A percentile compares a stretch with the other conserved stretches of the same genome.
phyloP scores from a whole-genome alignment of 2,888 invertebrate genomes.

The Andrena haemorrhoa region DNA sequence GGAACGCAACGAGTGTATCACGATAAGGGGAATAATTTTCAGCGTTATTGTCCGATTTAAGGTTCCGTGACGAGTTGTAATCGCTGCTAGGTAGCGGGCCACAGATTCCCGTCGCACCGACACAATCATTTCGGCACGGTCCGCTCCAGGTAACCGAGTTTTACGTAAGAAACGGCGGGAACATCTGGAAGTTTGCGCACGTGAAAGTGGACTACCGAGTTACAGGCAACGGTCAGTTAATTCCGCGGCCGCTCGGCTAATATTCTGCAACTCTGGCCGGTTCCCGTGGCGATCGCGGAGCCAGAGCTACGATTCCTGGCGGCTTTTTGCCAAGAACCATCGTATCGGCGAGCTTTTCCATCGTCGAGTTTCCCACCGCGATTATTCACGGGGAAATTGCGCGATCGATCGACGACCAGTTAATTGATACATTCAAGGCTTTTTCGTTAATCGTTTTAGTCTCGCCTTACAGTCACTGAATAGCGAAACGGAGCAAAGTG shows the following conservation, averaged over 20 bases:
- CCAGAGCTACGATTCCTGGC: conserved; percentile 24
- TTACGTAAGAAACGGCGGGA: conserved; percentile 79
- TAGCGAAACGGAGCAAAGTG: not conserved
- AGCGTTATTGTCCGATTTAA: conserved; percentile 43
- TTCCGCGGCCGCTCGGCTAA: conserved; percentile 78
- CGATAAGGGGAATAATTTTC: conserved; percentile 31
- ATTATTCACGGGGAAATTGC: conserved; percentile 11
- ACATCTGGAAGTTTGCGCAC: conserved; percentile 79
- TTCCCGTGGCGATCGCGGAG: conserved; percentile 61
- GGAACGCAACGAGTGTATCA: not conserved
- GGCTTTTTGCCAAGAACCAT: conserved; percentile 28
- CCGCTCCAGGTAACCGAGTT: conserved; percentile 60
- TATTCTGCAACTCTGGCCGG: conserved; percentile 77
- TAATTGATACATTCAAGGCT: not conserved
- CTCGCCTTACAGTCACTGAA: not conserved
- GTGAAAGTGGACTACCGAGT: conserved; percentile 81
- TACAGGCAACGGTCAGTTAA: conserved; percentile 82
- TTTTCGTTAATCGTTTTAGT: not conserved
- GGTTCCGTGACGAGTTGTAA: conserved; percentile 19
- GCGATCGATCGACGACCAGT: conserved; percentile 4
- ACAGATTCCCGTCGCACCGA: conserved; percentile 22
- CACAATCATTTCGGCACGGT: conserved; percentile 55
- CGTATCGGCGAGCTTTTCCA: conserved; percentile 33
- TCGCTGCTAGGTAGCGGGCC: not conserved
- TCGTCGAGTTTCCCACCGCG: conserved; percentile 14